Evolutionary conservation across 1,140 invertebrate species (phyloP), one percentile per base, ranked within the genome.

Genomic region (Pantala flavescens): DNA sequence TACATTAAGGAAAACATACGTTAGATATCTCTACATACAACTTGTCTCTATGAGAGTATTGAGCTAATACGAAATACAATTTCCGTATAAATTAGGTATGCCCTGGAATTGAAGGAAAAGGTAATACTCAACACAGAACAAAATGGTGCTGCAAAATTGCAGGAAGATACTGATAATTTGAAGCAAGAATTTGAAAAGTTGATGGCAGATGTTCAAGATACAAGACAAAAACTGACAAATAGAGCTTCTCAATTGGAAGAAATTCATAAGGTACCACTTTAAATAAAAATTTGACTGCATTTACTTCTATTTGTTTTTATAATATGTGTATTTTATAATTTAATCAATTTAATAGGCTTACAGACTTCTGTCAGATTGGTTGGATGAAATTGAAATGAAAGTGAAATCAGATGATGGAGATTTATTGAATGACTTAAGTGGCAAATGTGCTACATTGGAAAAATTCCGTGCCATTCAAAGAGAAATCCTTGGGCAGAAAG

Each of bases 41-140:
- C n/a, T n/a, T n/a, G n/a, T n/a, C n/a, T n/a, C n/a, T n/a, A n/a
- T n/a, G n/a, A n/a, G n/a, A n/a, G n/a, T n/a, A n/a, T n/a, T n/a
- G n/a, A n/a, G n/a, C n/a, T n/a, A n/a, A n/a, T n/a, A n/a, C n/a
- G n/a, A n/a, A n/a, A n/a, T n/a, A n/a, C n/a, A n/a, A n/a, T n/a
- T n/a, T n/a, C n/a, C n/a, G n/a, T n/a, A n/a, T n/a, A n/a, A n/a
- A n/a, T n/a, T n/a, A n/a, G n/a, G n/a, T 97, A 97, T 81, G 89
- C 93, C 49, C 81, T 94, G n/a, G 95, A 97, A 79, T 82, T 97
- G 0, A 96, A 96, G 82, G 94, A 96, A 82, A 92, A 92, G 79
- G 93, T 97, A 0, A 93, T 95, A 7, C 90, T 95, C 85, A 96
- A 95, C 79, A 96, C 94, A 0, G 94, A 96, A 83, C 90, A 92